Base-by-base conservation (phyloP, 2,888 invertebrate species). In the Dolomedes plantarius region DNA sequence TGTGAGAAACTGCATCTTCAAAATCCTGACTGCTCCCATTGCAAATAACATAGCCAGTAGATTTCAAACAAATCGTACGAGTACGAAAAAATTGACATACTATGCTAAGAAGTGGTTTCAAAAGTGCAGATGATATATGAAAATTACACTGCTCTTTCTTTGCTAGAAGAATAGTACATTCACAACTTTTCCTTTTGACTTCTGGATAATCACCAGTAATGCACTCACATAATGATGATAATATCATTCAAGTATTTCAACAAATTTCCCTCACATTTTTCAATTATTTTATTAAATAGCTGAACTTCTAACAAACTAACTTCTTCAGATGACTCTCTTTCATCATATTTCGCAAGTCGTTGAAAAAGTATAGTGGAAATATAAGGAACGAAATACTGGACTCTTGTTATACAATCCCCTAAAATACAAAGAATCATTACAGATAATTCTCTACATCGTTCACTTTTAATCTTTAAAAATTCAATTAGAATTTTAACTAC, bases 21-120 rank as follows among this genome's bases (percentile, higher is more conserved):
- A 96, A 93, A 56, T 93, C 93, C 90, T 95, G 95, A 0, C 93
- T 94, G 90, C 94, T 94, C 1, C 95, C 95, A 89, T 95, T 94
- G 89, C 95, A 92, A 19, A 96, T 93, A 82, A 93, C 92, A 90
- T 92, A 91, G 31, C 92, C 95, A 88, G 97, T 93, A 65, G 96
- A 94, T 90, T 93, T 93, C 13, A 97, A 92, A 19, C 95, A 94
- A 56, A 94, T 93, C 16, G 95, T 93, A 83, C 98, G 93, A 62
- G 96, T 95, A 91, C 94, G 94, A 83, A 94, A 96, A 91, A 97
- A 96, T 90, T 96, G 96, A 91, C 98, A 92, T 89, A 96, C 93
- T 90, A 95, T 94, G 2, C 92, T 92, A 62, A 96, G 91, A 0
- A 97, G 92, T 0, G 97, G 95, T 89, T 94, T 94, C 0, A 96